Percentiles rank a stretch among this genome's conserved stretches.
These are phyloP conservation scores for Notechis scutatus DNA, from an alignment of 2,113 vertebrate genomes.

Conservation along the genomic window DNA sequence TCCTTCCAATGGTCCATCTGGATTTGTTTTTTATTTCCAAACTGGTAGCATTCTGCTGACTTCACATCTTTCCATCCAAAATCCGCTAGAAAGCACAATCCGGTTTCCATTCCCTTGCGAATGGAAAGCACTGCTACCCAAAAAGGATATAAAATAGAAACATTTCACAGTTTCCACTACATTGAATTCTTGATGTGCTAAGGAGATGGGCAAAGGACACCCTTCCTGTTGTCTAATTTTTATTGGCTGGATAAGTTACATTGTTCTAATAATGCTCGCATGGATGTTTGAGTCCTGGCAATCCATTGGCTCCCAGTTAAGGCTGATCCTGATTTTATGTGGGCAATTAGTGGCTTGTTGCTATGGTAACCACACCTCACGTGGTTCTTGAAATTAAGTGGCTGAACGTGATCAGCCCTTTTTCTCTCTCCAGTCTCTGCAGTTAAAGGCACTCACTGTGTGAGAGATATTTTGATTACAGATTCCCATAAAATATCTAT, in stretches of 20 bases:
- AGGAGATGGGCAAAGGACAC: slow-evolving; percentile 39
- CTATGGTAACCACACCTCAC: slow-evolving; percentile 74
- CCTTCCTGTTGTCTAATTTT: neutral
- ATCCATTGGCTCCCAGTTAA: slow-evolving; percentile 62
- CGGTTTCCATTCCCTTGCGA: slow-evolving; percentile 43
- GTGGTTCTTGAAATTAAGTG: slow-evolving; percentile 74
- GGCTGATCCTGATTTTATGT: slow-evolving; percentile 71
- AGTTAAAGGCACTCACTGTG: slow-evolving; percentile 47
- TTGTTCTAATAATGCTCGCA: slow-evolving; percentile 32
- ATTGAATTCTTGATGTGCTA: neutral
- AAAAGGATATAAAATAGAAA: slow-evolving; percentile 36
- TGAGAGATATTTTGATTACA: slow-evolving; percentile 64
- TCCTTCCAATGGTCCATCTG: slow-evolving; percentile 31
- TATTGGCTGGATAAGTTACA: slow-evolving; percentile 46
- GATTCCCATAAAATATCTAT: slow-evolving; percentile 66
- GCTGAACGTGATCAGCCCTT: slow-evolving; percentile 64
- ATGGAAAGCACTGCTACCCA: slow-evolving; percentile 44
- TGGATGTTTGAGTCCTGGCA: slow-evolving; percentile 46
- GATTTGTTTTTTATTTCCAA: slow-evolving; percentile 34
- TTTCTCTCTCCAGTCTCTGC: slow-evolving; percentile 27
- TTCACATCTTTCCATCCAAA: slow-evolving; percentile 46
- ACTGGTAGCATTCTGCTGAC: slow-evolving; percentile 29
- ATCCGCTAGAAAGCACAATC: slow-evolving; percentile 41
- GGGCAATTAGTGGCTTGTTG: slow-evolving; percentile 75
- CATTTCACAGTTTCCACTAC: slow-evolving; percentile 29